Base-by-base conservation (phyloP, 2,113 vertebrate genomes). In the Rhagologus leucostigma region DNA sequence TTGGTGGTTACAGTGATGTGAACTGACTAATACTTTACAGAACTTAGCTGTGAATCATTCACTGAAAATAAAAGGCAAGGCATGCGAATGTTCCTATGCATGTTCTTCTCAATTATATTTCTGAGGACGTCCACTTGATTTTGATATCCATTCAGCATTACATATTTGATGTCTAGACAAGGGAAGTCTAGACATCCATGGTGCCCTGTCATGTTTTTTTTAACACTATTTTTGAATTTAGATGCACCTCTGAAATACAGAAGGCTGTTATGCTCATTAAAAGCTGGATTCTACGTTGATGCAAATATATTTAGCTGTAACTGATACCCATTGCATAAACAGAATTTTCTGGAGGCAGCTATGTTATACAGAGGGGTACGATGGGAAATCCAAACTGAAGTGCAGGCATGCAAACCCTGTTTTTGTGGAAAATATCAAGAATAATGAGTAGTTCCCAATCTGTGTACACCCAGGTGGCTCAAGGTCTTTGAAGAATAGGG, bases 11-110 rank as follows among this genome's bases (percentile, higher is more conserved):
- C 68, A 84, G 32, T 91, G 75, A 74, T 95, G 44, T 63, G 78
- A 93, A 90, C 35, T 69, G 88, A 88, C 85, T 90, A 84, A 91
- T 71, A 90, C 23, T 92, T 94, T 64, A 47, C 29, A 78, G 75
- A 88, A 73, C 60, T 88, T 86, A 84, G 60, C 87, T 46, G 64
- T 78, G 85, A 94, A 81, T 81, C 60, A 86, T 63, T 90, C 76
- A 52, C 39, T 68, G 80, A 84, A 95, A 85, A 83, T 71, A 78
- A 95, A 91, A 90, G 63, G 77, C 55, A 90, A 93, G 49, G n/a
- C 64, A 74, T 2, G 3, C 7, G 2, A 80, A 59, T 52, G 57
- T 52, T 91, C 50, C n/a, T 56, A 4, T 47, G 68, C 39, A 24
- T 88, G 75, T 29, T 95, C 47, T 88, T 70, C 42, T 87, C 64